Conservation (phyloP, 2,113 vertebrate genomes). For the Channa maculata region DNA sequence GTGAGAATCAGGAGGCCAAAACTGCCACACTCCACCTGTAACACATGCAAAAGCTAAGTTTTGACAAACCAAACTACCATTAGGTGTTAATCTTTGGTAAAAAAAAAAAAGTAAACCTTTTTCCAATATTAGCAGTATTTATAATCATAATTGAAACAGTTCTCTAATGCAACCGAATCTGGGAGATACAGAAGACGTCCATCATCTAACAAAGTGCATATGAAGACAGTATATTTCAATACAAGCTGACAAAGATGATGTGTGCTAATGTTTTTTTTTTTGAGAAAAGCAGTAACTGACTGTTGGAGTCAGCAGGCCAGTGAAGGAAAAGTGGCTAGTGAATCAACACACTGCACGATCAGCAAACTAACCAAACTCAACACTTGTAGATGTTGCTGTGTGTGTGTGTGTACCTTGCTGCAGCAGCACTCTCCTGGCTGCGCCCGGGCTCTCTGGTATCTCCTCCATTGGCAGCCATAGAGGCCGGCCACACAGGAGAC, state of each 20-base stretch:
- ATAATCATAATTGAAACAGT: background rate
- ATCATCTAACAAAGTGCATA: conserved; percentile 4
- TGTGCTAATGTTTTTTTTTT: conserved; percentile 28
- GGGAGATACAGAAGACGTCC: background rate
- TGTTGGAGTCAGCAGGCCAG: conserved; percentile 47
- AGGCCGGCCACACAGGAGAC: conserved; percentile 89
- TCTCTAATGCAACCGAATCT: background rate
- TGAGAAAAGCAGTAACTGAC: conserved; percentile 21
- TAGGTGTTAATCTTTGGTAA: too few relatives aligned
- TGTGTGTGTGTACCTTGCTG: conserved; percentile 78
- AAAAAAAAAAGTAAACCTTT: too few relatives aligned
- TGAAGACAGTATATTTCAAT: conserved; percentile 15
- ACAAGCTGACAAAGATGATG: conserved; percentile 41
- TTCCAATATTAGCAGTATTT: background rate
- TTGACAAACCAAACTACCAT: too few relatives aligned
- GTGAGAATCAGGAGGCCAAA: conserved; percentile 85
- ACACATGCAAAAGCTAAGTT: background rate
- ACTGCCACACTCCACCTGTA: conserved; percentile 84
- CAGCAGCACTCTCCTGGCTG: conserved; percentile 91
- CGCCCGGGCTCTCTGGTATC: conserved; percentile 83
- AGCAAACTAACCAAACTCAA: conserved; percentile 34
- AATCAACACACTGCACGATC: conserved; percentile 66
- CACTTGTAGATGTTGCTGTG: conserved; percentile 3
- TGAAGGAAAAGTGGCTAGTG: background rate
- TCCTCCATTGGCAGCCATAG: conserved; percentile 91